Evolutionary conservation across 2,888 invertebrate species (phyloP).

Genomic region (Phortica okadai): DNA sequence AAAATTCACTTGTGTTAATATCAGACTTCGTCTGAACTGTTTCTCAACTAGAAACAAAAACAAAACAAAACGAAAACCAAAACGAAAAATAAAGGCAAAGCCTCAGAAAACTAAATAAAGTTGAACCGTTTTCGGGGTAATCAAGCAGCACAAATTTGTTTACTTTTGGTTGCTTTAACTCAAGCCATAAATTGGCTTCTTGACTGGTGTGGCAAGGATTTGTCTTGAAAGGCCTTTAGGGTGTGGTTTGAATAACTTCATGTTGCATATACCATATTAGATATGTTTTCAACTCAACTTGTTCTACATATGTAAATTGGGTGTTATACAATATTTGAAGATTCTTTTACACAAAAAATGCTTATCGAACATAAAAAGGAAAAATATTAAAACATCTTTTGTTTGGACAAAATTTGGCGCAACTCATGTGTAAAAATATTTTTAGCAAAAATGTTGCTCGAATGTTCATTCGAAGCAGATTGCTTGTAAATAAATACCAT

Average conservation of each 20-base stretch:
- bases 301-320: neutral
- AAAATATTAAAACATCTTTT: neutral
- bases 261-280: neutral
- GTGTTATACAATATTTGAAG: neutral
- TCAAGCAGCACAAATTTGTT: slow-evolving; percentile 65
- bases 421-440: too few relatives aligned
- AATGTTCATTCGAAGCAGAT: too few relatives aligned
- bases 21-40: too few relatives aligned
- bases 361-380: neutral
- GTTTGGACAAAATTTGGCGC: neutral
- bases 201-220: neutral
- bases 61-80: neutral
- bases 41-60: too few relatives aligned
- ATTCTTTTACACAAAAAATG: neutral
- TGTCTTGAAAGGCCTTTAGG: neutral
- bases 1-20: too few relatives aligned
- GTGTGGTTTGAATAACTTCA: neutral
- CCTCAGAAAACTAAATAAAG: neutral
- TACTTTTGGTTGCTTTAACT: slow-evolving; percentile 65
- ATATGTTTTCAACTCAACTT: neutral
- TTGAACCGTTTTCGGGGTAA: slow-evolving; percentile 49
- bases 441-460: too few relatives aligned
- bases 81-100: neutral
- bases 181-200: neutral
- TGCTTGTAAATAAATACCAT: too few relatives aligned